These are phyloP conservation scores for Furcula furcula DNA, from an alignment of 2,888 invertebrate genomes.

Conservation along the genomic window DNA sequence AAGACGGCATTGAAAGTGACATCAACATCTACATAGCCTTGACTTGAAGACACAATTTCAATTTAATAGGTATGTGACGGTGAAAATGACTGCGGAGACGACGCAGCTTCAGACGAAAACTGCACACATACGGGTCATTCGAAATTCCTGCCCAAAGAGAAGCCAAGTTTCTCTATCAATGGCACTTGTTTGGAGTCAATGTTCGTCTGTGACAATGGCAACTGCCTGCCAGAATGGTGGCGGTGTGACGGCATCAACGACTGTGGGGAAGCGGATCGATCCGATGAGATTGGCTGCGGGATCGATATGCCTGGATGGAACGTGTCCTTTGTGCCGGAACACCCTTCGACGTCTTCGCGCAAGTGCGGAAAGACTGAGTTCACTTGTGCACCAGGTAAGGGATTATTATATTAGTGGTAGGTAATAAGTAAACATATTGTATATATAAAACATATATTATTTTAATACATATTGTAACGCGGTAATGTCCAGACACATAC, in stretches of 20 bases:
- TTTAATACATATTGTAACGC: too few relatives aligned
- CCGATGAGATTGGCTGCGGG: conserved; percentile 86
- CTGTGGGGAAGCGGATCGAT: conserved; percentile 88
- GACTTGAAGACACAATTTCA: too few relatives aligned
- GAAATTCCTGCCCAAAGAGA: conserved; percentile 51
- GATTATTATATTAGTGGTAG: too few relatives aligned
- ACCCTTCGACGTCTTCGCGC: conserved; percentile 26
- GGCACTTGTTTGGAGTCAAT: conserved; percentile 87
- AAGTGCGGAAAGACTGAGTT: conserved; percentile 68
- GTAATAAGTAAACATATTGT: too few relatives aligned
- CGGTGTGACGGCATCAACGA: conserved; percentile 89
- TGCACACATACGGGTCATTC: conserved; percentile 73
- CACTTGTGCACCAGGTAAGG: conserved; percentile 71
- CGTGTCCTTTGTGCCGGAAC: conserved; percentile 39
- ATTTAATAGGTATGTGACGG: conserved; percentile 83
- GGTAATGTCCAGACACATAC: too few relatives aligned
- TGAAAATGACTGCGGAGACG: conserved; percentile 86
- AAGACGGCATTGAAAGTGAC: too few relatives aligned
- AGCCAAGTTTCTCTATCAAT: conserved; percentile 51
- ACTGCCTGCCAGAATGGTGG: conserved; percentile 91
- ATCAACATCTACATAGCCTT: too few relatives aligned
- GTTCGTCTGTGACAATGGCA: conserved; percentile 87
- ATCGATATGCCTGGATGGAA: conserved; percentile 38
- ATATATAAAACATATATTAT: too few relatives aligned
- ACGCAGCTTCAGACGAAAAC: conserved; percentile 87